Evolutionary conservation across 2,113 vertebrate species (phyloP), one percentile per base, ranked within the genome.

Genomic region (Theristicus caerulescens): DNA sequence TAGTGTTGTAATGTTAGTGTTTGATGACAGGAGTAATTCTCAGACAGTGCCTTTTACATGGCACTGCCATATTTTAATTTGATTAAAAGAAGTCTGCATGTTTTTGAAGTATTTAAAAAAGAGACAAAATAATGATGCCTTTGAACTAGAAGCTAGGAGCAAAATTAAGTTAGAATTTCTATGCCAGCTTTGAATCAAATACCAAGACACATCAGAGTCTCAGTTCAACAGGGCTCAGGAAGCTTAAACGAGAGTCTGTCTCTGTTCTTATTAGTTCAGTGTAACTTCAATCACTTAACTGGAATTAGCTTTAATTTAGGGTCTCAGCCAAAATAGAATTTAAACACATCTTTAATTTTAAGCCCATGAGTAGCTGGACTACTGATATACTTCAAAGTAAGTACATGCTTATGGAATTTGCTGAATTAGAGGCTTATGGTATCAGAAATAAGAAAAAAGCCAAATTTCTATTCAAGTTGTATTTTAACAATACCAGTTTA

Each of bases 151-250:
- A 74, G 54, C 51, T 83, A 77, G 51, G 59, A 93, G 40, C 29
- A 90, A 95, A 95, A 96, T 86, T 86, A 61, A 93, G 58, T 82
- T 92, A 94, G 32, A 77, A 81, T 88, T 91, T 90, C 46, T 82
- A 20, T 86, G 71, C 44, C 76, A 86, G 71, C 71, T 92, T 95
- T 95, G 88, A 83, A 59, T 90, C 51, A 78, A 82, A 91, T 67
- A 96, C 51, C 44, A 87, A 87, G 80, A 62, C 61, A 96, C 59
- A 79, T 51, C 70, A 84, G 82, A 86, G 57, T 42, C 65, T 67
- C 59, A 55, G 72, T 89, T 96, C 81, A 89, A 61, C 19, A 67
- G 55, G 55, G n/a, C 67, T 94, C 52, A 83, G 86, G 36, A 93
- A 80, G 42, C 51, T 91, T 88, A 83, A 86, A 90, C n/a, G 88